phyloP scores from a whole-genome alignment of 2,797 vertebrate genomes.

The Poeciliopsis paucimaculata region DNA sequence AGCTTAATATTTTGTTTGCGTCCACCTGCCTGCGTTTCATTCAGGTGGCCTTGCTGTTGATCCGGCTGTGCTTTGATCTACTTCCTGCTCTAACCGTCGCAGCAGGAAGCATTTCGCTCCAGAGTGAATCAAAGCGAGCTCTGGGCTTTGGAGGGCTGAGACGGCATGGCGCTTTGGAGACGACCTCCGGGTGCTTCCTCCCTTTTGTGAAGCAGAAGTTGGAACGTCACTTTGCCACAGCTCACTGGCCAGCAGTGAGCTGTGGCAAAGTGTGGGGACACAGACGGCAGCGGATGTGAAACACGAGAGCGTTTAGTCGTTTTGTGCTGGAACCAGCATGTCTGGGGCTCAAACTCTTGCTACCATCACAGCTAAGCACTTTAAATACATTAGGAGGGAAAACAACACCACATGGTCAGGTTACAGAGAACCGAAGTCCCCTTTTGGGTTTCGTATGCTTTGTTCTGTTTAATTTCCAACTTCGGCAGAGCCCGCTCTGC shows the following conservation, averaged over 20 bases:
- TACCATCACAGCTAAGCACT: slow-evolving; percentile 32
- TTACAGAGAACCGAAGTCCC: slow-evolving; percentile 39
- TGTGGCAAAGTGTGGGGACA: slow-evolving; percentile 39
- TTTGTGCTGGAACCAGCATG: slow-evolving; percentile 27
- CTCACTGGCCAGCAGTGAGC: slow-evolving; percentile 49
- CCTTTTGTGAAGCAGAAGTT: slow-evolving; percentile 70
- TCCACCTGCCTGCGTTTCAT: slow-evolving; percentile 5
- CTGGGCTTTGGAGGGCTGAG: slow-evolving; percentile 24
- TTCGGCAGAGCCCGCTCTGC: slow-evolving; percentile 32
- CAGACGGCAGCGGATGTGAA: slow-evolving; percentile 53
- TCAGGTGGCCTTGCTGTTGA: slow-evolving; percentile 3
- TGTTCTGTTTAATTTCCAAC: slow-evolving; percentile 40
- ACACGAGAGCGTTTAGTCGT: slow-evolving; percentile 44
- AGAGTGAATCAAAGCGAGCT: slow-evolving; percentile 41
- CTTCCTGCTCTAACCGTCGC: slow-evolving; percentile 7
- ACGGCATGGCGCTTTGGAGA: slow-evolving; percentile 27
- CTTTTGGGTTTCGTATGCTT: slow-evolving; percentile 18
- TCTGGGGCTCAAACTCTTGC: slow-evolving; percentile 45
- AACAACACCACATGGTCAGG: slow-evolving; percentile 44
- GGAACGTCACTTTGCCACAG: slow-evolving; percentile 67
- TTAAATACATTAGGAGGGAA: slow-evolving; percentile 42
- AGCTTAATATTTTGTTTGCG: not conserved
- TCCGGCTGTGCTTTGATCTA: slow-evolving; percentile 13
- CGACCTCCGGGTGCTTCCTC: slow-evolving; percentile 53
- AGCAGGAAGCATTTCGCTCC: slow-evolving; percentile 40